Conservation (phyloP, 2,888 invertebrate species). For the Hermaeophaga mercurialis region DNA sequence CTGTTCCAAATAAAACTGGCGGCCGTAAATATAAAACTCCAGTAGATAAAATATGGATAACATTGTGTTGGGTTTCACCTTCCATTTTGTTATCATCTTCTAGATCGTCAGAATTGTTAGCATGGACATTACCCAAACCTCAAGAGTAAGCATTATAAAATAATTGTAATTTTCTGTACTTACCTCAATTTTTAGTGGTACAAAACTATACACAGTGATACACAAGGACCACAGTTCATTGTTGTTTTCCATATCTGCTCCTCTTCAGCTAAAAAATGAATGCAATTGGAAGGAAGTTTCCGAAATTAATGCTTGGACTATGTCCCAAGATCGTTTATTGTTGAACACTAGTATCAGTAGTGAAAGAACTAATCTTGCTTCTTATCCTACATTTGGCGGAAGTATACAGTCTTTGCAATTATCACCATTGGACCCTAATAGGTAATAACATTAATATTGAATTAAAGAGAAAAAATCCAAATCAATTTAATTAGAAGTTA, state of each 20-base stretch:
- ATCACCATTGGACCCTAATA: conserved; percentile 73
- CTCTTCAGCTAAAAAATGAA: conserved; percentile 43
- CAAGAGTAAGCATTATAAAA: conserved; percentile 41
- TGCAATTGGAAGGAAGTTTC: conserved; percentile 42
- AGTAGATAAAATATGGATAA: conserved; percentile 54
- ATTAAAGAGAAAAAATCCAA: no score
- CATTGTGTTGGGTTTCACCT: conserved; percentile 67
- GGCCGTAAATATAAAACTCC: conserved; percentile 35
- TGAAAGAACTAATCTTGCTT: conserved; percentile 51
- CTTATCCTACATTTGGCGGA: conserved; percentile 67
- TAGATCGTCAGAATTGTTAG: conserved; percentile 65
- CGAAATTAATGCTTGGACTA: conserved; percentile 63
- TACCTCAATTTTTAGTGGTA: conserved; percentile 32
- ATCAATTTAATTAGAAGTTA: no score
- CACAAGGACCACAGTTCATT: conserved; percentile 62
- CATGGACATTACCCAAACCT: conserved; percentile 62
- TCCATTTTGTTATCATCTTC: conserved; percentile 64
- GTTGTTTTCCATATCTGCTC: conserved; percentile 66
- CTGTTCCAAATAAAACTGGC: conserved; percentile 42
- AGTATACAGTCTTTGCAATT: conserved; percentile 66
- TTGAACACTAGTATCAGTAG: conserved; percentile 59
- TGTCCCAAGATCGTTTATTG: conserved; percentile 66
- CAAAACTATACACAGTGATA: conserved; percentile 46
- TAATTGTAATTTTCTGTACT: conserved; percentile 16
- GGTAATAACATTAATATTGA: no score